A percentile compares a stretch with the other conserved stretches of the same genome.
Evolutionary conservation across 2,797 vertebrate species (phyloP).

Genomic region (Channa striata): DNA sequence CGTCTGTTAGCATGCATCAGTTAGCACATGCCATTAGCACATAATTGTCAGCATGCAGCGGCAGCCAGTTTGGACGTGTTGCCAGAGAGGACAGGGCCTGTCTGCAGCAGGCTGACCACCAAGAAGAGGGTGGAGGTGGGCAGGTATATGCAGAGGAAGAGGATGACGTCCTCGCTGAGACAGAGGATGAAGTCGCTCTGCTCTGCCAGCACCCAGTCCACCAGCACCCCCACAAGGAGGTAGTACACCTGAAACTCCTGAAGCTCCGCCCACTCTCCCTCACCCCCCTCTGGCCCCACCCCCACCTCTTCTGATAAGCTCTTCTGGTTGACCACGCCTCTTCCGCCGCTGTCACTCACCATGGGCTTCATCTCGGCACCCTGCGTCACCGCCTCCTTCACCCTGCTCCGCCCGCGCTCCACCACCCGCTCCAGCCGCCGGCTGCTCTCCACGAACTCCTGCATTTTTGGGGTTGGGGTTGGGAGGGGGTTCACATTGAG

Average conservation of each 20-base stretch:
- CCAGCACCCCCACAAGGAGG: conserved; percentile 92
- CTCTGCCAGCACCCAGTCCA: conserved; percentile 93
- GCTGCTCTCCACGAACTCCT: conserved; percentile 98
- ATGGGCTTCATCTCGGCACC: conserved; percentile 95
- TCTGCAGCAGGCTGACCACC: conserved; percentile 89
- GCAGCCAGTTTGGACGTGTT: conserved; percentile 39
- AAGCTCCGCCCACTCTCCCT: conserved; percentile 87
- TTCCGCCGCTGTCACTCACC: conserved; percentile 93
- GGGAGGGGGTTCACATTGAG: too few species aligned
- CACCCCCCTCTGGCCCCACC: conserved; percentile 84
- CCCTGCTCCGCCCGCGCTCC: conserved; percentile 90
- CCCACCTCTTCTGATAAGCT: conserved; percentile 71
- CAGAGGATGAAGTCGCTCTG: conserved; percentile 88
- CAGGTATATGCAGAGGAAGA: conserved; percentile 95
- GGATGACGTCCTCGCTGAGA: conserved; percentile 92
- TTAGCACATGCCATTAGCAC: conserved; percentile 5
- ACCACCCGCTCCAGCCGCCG: conserved; percentile 90
- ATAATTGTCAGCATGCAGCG: conserved; percentile 35
- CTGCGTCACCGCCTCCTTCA: conserved; percentile 86
- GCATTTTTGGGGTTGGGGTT: conserved; percentile 52
- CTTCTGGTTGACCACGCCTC: conserved; percentile 61
- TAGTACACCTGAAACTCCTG: conserved; percentile 97
- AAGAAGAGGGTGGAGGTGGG: conserved; percentile 95
- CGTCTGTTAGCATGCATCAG: conserved; percentile 13
- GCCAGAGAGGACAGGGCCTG: conserved; percentile 46